These are phyloP conservation scores for Enteromius radiatus DNA, from an alignment of 2,797 vertebrate species.

Conservation along the genomic window DNA sequence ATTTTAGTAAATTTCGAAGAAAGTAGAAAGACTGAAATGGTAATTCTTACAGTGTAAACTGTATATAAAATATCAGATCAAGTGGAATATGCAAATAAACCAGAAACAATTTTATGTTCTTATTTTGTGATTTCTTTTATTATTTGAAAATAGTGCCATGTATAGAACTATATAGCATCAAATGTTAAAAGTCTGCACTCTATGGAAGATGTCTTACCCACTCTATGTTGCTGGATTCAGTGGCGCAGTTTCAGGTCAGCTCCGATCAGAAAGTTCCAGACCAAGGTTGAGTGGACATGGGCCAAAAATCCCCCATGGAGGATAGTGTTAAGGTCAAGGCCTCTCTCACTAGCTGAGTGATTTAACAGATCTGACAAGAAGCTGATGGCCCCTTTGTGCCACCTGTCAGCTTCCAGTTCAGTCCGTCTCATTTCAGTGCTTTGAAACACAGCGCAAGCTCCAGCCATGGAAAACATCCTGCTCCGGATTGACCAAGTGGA, in stretches of 20 bases:
- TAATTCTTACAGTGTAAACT: not conserved
- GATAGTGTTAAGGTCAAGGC: slow-evolving; percentile 78
- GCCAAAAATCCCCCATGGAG: slow-evolving; percentile 70
- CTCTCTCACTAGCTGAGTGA: slow-evolving; percentile 77
- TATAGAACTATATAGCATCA: not conserved
- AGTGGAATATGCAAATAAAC: not conserved
- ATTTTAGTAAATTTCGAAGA: not conserved
- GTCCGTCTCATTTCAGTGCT: slow-evolving; percentile 79
- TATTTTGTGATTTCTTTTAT: not conserved
- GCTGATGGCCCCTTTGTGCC: slow-evolving; percentile 74
- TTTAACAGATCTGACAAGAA: slow-evolving; percentile 80
- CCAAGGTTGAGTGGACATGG: slow-evolving; percentile 35
- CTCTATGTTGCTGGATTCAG: slow-evolving; percentile 13
- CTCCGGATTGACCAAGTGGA: slow-evolving; percentile 71
- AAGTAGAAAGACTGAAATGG: not conserved
- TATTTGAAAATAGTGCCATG: not conserved
- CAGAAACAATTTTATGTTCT: not conserved
- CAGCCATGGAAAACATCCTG: slow-evolving; percentile 69
- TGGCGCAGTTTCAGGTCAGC: slow-evolving; percentile 42
- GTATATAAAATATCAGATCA: not conserved
- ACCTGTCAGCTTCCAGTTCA: slow-evolving; percentile 76
- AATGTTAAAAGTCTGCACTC: slow-evolving; percentile 9
- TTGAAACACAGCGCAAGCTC: slow-evolving; percentile 73
- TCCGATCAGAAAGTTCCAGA: slow-evolving; percentile 69
- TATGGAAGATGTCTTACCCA: slow-evolving; percentile 75